Percentiles rank a stretch among this genome's conserved stretches.
Conservation (phyloP, 2,797 vertebrate species). For the Brachymystax lenok region DNA sequence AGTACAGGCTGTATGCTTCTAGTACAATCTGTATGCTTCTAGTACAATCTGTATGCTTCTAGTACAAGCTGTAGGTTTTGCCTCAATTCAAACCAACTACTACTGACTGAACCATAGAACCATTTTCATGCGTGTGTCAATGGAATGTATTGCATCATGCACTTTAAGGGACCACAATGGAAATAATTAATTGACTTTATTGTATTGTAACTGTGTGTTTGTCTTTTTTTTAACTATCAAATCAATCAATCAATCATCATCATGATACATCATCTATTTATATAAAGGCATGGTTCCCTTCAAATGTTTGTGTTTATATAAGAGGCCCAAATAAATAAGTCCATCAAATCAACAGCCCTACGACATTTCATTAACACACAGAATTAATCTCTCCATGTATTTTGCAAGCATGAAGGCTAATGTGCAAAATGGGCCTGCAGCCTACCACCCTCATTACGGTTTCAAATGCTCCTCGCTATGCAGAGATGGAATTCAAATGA, state of each 20-base stretch:
- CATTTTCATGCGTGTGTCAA: background rate
- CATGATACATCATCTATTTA: constrained; percentile 33
- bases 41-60: too few relatives aligned
- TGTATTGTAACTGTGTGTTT: background rate
- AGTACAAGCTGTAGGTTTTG: background rate
- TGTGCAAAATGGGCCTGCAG: constrained; percentile 16
- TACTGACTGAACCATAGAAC: background rate
- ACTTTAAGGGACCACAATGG: background rate
- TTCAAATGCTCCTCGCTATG: constrained; percentile 27
- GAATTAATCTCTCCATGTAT: constrained; percentile 29
- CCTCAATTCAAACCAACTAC: background rate
- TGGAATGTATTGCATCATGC: background rate
- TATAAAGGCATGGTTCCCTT: background rate
- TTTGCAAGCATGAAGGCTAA: constrained; percentile 19
- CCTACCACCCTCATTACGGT: constrained; percentile 15
- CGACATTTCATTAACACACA: constrained; percentile 44
- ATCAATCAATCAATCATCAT: constrained; percentile 42
- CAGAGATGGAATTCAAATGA: constrained; percentile 50
- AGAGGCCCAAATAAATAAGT: constrained; percentile 42
- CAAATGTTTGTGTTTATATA: constrained; percentile 18
- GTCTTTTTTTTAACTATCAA: background rate
- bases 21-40: background rate
- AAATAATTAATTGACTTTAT: background rate
- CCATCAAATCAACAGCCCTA: background rate
- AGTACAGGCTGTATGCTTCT: background rate